Evolutionary conservation across 2,797 vertebrate genomes (phyloP), one percentile per base, ranked within the genome.

Genomic region (Sternarchorhynchus goeldii): DNA sequence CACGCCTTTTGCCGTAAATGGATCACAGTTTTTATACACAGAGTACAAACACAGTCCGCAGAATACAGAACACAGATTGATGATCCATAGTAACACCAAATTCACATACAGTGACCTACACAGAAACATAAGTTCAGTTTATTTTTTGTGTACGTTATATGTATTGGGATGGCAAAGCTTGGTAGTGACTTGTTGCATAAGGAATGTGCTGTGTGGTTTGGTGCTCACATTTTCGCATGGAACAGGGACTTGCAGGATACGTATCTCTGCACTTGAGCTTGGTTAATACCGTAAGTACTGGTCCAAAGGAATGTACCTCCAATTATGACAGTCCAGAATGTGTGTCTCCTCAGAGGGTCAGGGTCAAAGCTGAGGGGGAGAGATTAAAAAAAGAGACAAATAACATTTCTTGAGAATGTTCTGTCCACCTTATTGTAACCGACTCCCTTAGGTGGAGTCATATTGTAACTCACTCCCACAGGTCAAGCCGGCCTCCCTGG

Each of bases 261-360:
- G 83, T 97, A 99, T 92, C 97, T 93, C 88, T 98, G 97, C 80
- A 99, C 96, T 89, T 98, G 97, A 66, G 96, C 93, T 81, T 98
- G 97, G 88, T 97, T 98, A 86, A 95, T 84, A 0, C 95, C 96
- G 0, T 98, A 99, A 76, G 98, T 89, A 39, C 93, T 83, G 71
- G 92, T 87, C 96, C 96, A 98, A 0, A 95, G 89, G 81, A 97
- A 97, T 10, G 94, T 90, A 25, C 96, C 95, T 36, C 97, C 97
- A 10, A 97, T 73, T 25, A 93, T 31, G 71, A 98, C 88, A 0
- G 96, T 98, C 97, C 97, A 99, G 88, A 99, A 98, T 0, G 95
- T 98, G 83, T 98, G 94, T 83, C 96, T 94, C 86, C 93, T 94
- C 84, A 97, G 87, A 77, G 97, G 97, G 80, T 93, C 94, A 2